Conservation (phyloP, 2,888 invertebrate species). For the Steinernema scapterisci region DNA sequence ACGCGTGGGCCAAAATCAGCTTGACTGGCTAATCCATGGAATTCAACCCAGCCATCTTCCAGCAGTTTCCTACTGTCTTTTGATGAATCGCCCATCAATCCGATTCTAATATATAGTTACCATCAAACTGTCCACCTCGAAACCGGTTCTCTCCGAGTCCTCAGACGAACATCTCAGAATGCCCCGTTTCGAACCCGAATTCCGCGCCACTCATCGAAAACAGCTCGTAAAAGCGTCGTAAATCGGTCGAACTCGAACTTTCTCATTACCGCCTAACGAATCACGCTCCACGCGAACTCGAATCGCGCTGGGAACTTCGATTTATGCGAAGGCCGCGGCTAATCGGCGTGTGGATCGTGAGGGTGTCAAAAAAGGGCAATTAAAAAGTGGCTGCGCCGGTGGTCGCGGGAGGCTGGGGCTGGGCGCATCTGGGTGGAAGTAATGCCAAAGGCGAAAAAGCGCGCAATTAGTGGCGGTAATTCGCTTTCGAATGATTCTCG, state of each 20-base stretch:
- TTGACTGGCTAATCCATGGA: too few species aligned
- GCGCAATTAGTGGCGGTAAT: conserved; percentile 32
- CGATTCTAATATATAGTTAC: too few species aligned
- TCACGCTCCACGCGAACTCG: background rate
- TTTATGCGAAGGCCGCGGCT: background rate
- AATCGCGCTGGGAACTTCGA: background rate
- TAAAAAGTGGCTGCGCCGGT: background rate
- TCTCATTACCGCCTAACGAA: background rate
- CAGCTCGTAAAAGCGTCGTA: conserved; percentile 16
- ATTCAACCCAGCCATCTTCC: too few species aligned
- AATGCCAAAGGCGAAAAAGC: conserved; percentile 28
- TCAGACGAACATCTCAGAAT: too few species aligned
- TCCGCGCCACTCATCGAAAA: background rate
- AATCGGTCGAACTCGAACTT: conserved; percentile 27
- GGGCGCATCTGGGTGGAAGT: conserved; percentile 20
- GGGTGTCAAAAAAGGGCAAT: conserved; percentile 18
- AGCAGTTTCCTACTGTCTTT: too few species aligned
- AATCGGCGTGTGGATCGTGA: background rate
- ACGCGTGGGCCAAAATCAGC: too few species aligned
- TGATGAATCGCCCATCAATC: too few species aligned
- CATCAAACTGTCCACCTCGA: too few species aligned
- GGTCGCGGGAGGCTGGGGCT: too few species aligned
- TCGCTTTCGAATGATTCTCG: conserved; percentile 22
- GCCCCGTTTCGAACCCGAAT: too few species aligned
- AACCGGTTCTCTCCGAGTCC: too few species aligned